These are phyloP conservation scores for Epizoanthus rinbou DNA, from an alignment of 92 coral and sea anemone genomes.

Conservation along the genomic window DNA sequence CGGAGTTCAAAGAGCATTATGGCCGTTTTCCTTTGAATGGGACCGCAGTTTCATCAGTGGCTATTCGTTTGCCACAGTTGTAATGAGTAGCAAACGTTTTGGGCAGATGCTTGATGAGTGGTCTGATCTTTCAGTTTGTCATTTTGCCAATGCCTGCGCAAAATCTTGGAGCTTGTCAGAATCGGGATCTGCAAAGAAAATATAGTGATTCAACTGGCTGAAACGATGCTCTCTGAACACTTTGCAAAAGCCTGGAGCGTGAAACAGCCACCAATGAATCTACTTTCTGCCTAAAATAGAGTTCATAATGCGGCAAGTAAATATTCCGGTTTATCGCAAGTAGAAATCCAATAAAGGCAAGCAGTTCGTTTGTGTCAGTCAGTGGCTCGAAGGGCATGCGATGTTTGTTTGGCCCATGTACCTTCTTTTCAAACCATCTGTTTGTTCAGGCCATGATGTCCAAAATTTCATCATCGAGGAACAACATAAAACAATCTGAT, in stretches of 20 bases:
- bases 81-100: slow-evolving; percentile 19
- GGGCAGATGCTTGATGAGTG: slow-evolving; percentile 28
- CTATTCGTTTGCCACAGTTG: slow-evolving; percentile 36
- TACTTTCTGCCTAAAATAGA: slow-evolving; percentile 31
- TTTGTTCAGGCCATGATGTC: slow-evolving; percentile 18
- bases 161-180: slow-evolving; percentile 9
- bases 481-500: slow-evolving; percentile 27
- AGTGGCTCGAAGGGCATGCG: neutral
- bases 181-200: slow-evolving; percentile 51
- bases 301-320: slow-evolving; percentile 22
- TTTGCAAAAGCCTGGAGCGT: slow-evolving; percentile 43
- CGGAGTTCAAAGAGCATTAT: neutral
- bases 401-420: slow-evolving; percentile 18
- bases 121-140: slow-evolving; percentile 42
- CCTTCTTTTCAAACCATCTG: slow-evolving; percentile 23
- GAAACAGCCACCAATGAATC: slow-evolving; percentile 47
- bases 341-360: slow-evolving; percentile 12
- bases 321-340: slow-evolving; percentile 3
- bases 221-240: slow-evolving; percentile 49
- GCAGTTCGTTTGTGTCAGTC: neutral
- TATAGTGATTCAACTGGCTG: slow-evolving; percentile 48
- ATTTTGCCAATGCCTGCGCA: neutral
- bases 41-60: slow-evolving; percentile 51
- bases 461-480: slow-evolving; percentile 11
- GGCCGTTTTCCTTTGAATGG: slow-evolving; percentile 52